Evolutionary conservation across 35 echinoderm and acorn worm species (phyloP), one percentile per base, ranked within the genome.

Genomic region (Acanthaster planci): DNA sequence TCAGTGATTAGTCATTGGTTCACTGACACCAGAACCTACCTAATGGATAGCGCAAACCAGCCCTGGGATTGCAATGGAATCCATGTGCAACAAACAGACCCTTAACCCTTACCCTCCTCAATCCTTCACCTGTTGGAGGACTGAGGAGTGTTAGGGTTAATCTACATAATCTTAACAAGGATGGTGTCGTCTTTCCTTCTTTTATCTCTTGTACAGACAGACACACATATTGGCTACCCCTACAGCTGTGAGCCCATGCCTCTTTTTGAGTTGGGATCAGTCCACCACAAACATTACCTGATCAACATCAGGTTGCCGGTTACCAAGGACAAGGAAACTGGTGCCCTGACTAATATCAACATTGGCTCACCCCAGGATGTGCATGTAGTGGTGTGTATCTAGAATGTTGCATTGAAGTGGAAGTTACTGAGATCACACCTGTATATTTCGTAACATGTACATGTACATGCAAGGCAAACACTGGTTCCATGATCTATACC

Each of bases 221-320:
- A 52, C 26, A 87, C 89, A 31, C 50, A 91, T 15, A 60, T 30
- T 27, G 89, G 84, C 38, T 79, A 76, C 35, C 39, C 85, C 42
- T 99, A 94, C 64, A 85, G 93, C 79, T 99, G 96, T 76, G 92
- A 94, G 7, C 92, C 92, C 2, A 51, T 97, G 39, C 84, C 95
- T 2, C 81, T 99, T 27, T 99, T 94, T 94, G 96, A 99, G 82
- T 60, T 99, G 80, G 86, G 96, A 3, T 93, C 85, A 7, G 88
- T 91, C 42, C 96, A 99, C 60, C 92, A 99, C 40, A 86, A 87
- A 31, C 86, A 99, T 52, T 99, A 99, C 86, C 82, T 99, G 27
- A 40, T 99, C 80, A 99, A 99, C 79, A 87, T 99, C 54, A 36
- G 96, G 30, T 60, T 99, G 26, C 96, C 96, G 2, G 80, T 94